Evolutionary conservation across 2,888 invertebrate species (phyloP).

Genomic region (Carterocephalus palaemon): DNA sequence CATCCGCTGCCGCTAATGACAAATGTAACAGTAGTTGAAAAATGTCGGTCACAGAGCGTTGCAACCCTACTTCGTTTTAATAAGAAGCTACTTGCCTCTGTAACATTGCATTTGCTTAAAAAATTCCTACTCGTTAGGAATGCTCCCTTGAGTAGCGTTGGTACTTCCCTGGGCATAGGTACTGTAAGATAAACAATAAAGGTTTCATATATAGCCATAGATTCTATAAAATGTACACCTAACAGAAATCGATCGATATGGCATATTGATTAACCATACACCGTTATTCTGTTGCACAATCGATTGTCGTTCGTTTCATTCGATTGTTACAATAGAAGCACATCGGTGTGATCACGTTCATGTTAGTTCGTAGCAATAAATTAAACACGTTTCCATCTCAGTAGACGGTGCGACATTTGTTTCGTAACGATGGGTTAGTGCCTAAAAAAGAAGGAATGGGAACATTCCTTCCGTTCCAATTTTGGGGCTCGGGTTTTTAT

Average conservation of each 20-base stretch:
- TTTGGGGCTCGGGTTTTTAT: too few species aligned
- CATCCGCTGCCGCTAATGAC: too few species aligned
- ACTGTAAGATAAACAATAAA: not conserved
- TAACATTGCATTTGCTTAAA: too few species aligned
- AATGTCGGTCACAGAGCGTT: too few species aligned
- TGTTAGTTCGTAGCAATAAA: conserved; percentile 19
- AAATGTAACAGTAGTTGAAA: too few species aligned
- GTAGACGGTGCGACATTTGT: not conserved
- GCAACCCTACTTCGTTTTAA: too few species aligned
- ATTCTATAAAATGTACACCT: not conserved
- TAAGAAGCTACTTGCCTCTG: too few species aligned
- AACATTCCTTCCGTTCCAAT: too few species aligned
- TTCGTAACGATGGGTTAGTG: not conserved
- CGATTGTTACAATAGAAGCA: conserved; percentile 31
- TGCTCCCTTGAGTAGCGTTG: too few species aligned
- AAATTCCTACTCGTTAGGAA: too few species aligned
- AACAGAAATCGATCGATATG: not conserved
- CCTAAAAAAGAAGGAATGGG: too few species aligned
- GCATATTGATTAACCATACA: conserved; percentile 11
- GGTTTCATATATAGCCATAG: not conserved
- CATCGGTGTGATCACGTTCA: conserved; percentile 12
- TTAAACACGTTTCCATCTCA: conserved; percentile 26
- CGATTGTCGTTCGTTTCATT: conserved; percentile 28
- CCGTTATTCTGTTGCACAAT: conserved; percentile 30
- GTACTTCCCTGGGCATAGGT: too few species aligned